phyloP scores from a whole-genome alignment of 2,888 invertebrate species.

The Xanthorhoe spadicearia region DNA sequence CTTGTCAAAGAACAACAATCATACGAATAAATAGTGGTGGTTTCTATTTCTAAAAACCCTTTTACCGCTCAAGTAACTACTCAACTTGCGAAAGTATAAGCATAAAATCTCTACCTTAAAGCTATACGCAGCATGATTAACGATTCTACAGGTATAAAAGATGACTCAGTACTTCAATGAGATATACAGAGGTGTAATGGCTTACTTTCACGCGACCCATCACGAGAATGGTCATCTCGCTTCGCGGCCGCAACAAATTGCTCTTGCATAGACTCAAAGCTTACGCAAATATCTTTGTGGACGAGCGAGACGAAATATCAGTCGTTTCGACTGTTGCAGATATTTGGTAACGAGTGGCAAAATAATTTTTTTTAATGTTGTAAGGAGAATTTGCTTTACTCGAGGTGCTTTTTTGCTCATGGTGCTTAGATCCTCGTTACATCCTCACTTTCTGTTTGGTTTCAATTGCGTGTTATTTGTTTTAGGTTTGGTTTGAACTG shows the following conservation, averaged over 20 bases:
- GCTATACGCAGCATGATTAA: background rate
- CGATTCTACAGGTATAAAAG: background rate
- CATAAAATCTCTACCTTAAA: background rate
- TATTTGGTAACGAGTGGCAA: background rate
- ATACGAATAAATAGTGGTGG: background rate
- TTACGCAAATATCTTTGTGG: constrained; percentile 36
- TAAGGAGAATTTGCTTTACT: too few relatives aligned
- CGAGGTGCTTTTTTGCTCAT: background rate
- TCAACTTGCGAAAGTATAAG: background rate
- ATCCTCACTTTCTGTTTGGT: too few relatives aligned
- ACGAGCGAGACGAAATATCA: constrained; percentile 31
- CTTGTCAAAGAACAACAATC: background rate
- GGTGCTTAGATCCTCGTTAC: background rate
- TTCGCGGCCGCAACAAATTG: constrained; percentile 50
- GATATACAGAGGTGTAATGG: constrained; percentile 32
- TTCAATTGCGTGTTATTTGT: too few relatives aligned
- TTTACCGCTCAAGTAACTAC: background rate
- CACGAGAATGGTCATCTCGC: constrained; percentile 61
- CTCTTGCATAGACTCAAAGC: constrained; percentile 45
- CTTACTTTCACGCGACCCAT: constrained; percentile 75
- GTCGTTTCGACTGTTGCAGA: constrained; percentile 18
- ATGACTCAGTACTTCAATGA: background rate
- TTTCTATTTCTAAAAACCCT: background rate
- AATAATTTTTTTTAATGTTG: too few relatives aligned
- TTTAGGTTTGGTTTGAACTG: background rate